Evolutionary conservation across 1,140 invertebrate genomes (phyloP).

Genomic region (Drosophila varians): DNA sequence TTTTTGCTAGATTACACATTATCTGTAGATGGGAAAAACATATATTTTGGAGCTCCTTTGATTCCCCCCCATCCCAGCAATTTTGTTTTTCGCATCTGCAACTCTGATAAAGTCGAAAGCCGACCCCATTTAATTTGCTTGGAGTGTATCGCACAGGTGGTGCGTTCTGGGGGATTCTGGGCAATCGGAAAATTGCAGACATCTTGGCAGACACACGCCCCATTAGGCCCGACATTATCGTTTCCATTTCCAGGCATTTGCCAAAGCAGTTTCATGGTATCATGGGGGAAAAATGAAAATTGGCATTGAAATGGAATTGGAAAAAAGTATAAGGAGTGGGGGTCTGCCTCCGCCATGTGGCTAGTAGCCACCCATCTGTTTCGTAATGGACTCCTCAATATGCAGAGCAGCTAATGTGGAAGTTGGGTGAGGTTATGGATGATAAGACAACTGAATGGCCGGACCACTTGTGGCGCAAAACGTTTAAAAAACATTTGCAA

Average conservation of each 20-base stretch:
- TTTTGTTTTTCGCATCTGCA: conserved; percentile 41
- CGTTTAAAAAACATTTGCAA: conserved; percentile 68
- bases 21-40: neutral
- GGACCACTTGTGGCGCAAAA: conserved; percentile 71
- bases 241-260: conserved; percentile 48
- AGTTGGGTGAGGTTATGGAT: conserved; percentile 62
- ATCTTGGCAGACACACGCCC: conserved; percentile 53
- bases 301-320: conserved; percentile 67
- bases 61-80: conserved; percentile 1
- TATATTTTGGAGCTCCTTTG: neutral
- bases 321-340: conserved; percentile 1
- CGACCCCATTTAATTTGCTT: conserved; percentile 62
- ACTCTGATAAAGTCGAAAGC: conserved; percentile 40
- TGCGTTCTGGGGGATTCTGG: neutral
- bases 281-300: conserved; percentile 65
- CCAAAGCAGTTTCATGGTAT: conserved; percentile 33
- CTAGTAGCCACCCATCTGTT: conserved; percentile 41
- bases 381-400: conserved; percentile 10
- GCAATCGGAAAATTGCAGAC: conserved; percentile 58
- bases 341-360: conserved; percentile 54
- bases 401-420: conserved; percentile 32
- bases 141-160: conserved; percentile 35
- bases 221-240: conserved; percentile 49
- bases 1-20: neutral
- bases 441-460: conserved; percentile 41